Percentiles rank a stretch among this genome's conserved stretches.
Evolutionary conservation across 2,797 vertebrate species (phyloP).

Genomic region (Acanthurus leucopareius): DNA sequence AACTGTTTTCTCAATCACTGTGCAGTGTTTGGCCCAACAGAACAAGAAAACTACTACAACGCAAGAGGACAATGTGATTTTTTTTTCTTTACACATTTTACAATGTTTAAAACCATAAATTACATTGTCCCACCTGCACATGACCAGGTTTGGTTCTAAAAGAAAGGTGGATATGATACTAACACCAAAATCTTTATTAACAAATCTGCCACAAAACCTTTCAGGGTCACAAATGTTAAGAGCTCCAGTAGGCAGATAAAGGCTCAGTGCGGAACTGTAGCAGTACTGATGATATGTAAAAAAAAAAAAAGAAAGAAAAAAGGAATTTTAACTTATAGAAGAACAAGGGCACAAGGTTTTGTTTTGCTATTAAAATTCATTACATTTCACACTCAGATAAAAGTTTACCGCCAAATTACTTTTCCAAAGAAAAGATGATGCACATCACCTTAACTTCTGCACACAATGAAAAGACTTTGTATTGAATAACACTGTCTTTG

Average conservation of each 20-base stretch:
- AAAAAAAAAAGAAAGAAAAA: slow-evolving; percentile 5
- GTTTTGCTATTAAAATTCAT: slow-evolving; percentile 34
- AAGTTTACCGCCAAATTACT: slow-evolving; percentile 76
- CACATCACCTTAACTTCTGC: slow-evolving; percentile 71
- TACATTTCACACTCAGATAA: slow-evolving; percentile 65
- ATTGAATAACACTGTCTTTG: slow-evolving; percentile 65
- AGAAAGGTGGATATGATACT: neutral
- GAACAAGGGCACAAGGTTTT: slow-evolving; percentile 30
- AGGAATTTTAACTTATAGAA: slow-evolving; percentile 24
- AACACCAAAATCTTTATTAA: neutral
- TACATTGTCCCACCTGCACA: slow-evolving; percentile 11
- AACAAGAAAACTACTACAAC: slow-evolving; percentile 28
- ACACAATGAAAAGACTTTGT: slow-evolving; percentile 56
- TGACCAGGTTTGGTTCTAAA: neutral
- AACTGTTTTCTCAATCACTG: neutral
- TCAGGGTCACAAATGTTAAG: neutral
- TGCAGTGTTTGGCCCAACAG: slow-evolving; percentile 31
- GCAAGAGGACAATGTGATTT: slow-evolving; percentile 20
- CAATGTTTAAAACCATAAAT: slow-evolving; percentile 17
- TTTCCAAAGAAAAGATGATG: slow-evolving; percentile 80
- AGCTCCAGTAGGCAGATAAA: slow-evolving; percentile 2
- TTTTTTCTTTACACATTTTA: slow-evolving; percentile 13
- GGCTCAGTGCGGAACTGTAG: slow-evolving; percentile 20
- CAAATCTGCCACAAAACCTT: slow-evolving; percentile 14
- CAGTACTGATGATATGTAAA: slow-evolving; percentile 35